phyloP scores from a whole-genome alignment of 2,797 vertebrate species.

The Liparis tanakae region DNA sequence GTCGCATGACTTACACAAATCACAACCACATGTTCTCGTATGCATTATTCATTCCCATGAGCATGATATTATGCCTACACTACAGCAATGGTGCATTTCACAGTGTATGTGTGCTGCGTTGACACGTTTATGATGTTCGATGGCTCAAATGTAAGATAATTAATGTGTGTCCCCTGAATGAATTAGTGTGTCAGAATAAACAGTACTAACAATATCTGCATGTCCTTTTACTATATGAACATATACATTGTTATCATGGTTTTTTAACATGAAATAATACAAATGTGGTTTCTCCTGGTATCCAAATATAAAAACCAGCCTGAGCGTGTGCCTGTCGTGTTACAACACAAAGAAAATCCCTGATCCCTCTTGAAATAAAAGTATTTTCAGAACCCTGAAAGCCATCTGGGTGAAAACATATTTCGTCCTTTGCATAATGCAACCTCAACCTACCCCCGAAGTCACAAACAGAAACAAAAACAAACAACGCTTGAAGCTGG shows the following conservation, averaged over 20 bases:
- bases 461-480: too few species aligned
- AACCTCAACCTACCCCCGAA: too few species aligned
- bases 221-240: background rate
- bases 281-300: background rate
- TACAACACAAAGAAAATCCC: background rate
- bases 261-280: background rate
- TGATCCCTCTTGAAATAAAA: background rate
- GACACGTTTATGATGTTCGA: constrained; percentile 4
- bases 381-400: constrained; percentile 4
- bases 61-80: background rate
- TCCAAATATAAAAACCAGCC: background rate
- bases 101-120: background rate
- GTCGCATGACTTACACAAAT: background rate
- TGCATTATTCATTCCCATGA: constrained; percentile 26
- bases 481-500: too few species aligned
- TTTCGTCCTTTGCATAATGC: too few species aligned
- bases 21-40: background rate
- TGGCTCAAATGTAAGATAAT: background rate
- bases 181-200: constrained; percentile 1
- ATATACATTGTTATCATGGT: background rate
- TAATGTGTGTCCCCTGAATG: background rate
- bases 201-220: background rate
- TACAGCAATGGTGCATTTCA: background rate
- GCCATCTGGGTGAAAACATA: background rate
- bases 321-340: background rate